These are phyloP conservation scores for Euclidia mi DNA, from an alignment of 2,888 invertebrate genomes.

Conservation along the genomic window DNA sequence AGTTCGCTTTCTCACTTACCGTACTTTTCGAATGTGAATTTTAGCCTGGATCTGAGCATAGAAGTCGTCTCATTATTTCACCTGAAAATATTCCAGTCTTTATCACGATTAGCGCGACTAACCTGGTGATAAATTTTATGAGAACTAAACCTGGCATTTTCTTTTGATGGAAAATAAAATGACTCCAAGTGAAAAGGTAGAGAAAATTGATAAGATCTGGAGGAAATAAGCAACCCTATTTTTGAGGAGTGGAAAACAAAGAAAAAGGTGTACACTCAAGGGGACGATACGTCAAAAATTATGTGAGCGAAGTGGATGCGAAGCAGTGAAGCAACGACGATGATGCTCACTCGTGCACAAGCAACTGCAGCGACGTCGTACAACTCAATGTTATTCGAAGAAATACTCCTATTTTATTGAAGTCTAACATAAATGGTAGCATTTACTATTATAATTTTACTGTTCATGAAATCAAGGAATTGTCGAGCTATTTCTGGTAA, in stretches of 20 bases:
- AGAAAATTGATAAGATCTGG: constrained; percentile 38
- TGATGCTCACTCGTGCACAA: constrained; percentile 42
- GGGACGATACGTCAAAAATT: constrained; percentile 80
- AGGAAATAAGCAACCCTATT: constrained; percentile 71
- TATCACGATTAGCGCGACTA: too few species aligned
- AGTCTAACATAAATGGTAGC: neutral
- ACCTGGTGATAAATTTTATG: too few species aligned
- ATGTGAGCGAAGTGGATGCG: constrained; percentile 64
- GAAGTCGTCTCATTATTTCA: too few species aligned
- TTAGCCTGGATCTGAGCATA: too few species aligned
- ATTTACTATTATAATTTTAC: neutral
- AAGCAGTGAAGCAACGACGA: constrained; percentile 25
- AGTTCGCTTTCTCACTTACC: constrained; percentile 21
- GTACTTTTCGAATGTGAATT: neutral
- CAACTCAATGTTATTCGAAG: constrained; percentile 20
- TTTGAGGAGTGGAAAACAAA: constrained; percentile 68
- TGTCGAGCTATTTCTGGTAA: too few species aligned
- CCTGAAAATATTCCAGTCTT: too few species aligned
- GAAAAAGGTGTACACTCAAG: constrained; percentile 74
- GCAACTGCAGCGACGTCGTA: constrained; percentile 36
- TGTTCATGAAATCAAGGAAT: too few species aligned
- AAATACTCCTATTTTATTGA: constrained; percentile 8
- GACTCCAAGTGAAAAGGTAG: constrained; percentile 12
- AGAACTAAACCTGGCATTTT: neutral
- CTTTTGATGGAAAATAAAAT: constrained; percentile 7